These are phyloP conservation scores for Oligia strigilis DNA, from an alignment of 2,888 invertebrate genomes.

Conservation along the genomic window DNA sequence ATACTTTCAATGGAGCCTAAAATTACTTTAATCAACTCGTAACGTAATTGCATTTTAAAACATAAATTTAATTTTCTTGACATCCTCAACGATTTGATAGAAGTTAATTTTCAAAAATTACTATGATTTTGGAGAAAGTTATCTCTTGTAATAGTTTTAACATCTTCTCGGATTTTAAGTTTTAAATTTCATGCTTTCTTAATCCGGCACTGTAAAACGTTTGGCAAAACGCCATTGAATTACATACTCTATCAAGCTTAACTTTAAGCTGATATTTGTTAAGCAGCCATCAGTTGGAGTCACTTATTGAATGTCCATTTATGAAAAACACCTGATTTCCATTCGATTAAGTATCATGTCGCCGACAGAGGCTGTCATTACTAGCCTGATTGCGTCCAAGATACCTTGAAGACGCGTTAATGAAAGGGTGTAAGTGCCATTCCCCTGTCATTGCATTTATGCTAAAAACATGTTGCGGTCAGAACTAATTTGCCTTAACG, in stretches of 20 bases:
- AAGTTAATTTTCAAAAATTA: constrained; percentile 31
- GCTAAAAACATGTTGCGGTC: constrained; percentile 15
- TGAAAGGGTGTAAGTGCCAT: constrained; percentile 34
- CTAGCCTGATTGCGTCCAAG: constrained; percentile 57
- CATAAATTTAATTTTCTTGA: constrained; percentile 25
- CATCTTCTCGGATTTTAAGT: background rate
- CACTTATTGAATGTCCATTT: constrained; percentile 45
- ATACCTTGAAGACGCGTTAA: constrained; percentile 41
- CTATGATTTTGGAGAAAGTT: constrained; percentile 3
- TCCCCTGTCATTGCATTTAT: constrained; percentile 51
- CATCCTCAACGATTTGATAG: constrained; percentile 23
- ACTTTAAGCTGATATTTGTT: constrained; percentile 8
- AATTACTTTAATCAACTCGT: constrained; percentile 53
- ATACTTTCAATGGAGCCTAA: constrained; percentile 45
- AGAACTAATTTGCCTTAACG: constrained; percentile 30
- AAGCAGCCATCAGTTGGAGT: background rate
- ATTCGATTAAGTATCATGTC: constrained; percentile 74
- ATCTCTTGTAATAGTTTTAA: background rate
- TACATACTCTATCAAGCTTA: constrained; percentile 3
- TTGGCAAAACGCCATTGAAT: constrained; percentile 2
- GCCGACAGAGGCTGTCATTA: constrained; percentile 72
- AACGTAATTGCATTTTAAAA: constrained; percentile 33
- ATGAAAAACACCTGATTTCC: constrained; percentile 75
- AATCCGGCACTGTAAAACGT: constrained; percentile 26
- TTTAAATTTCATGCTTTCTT: background rate